Evolutionary conservation across 2,113 vertebrate genomes (phyloP).

Genomic region (Pelecanoides urinatrix): DNA sequence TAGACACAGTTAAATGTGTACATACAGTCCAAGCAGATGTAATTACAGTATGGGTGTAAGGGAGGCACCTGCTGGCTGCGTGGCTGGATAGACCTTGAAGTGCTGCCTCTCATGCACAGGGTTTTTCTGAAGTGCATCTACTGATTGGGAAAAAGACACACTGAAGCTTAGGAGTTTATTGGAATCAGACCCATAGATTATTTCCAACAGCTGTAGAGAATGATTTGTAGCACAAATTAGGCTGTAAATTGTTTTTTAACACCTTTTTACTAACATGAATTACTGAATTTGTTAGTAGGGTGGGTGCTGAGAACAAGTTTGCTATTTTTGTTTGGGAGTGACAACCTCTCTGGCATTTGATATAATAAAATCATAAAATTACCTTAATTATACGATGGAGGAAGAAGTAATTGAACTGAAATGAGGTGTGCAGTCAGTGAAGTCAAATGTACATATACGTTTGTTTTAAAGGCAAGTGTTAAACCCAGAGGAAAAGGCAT

Average conservation of each 20-base stretch:
- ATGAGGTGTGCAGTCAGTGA: neutral
- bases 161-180: neutral
- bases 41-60: neutral
- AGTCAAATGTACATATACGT: rapidly evolving
- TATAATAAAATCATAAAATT: neutral
- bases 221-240: neutral
- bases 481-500: neutral
- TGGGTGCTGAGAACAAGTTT: neutral
- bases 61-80: neutral
- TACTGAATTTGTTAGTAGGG: neutral
- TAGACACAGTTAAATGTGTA: rapidly evolving
- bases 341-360: neutral
- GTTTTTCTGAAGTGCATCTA: no score
- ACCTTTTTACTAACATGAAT: neutral
- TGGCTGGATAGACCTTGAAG: neutral
- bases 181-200: neutral
- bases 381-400: neutral
- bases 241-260: neutral
- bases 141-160: neutral
- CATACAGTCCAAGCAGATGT: no score
- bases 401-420: neutral
- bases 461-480: neutral
- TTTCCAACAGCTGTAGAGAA: neutral
- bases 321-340: neutral
- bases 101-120: neutral